These are phyloP conservation scores for Pseudonaja textilis DNA, from an alignment of 2,113 vertebrate species.

Conservation along the genomic window DNA sequence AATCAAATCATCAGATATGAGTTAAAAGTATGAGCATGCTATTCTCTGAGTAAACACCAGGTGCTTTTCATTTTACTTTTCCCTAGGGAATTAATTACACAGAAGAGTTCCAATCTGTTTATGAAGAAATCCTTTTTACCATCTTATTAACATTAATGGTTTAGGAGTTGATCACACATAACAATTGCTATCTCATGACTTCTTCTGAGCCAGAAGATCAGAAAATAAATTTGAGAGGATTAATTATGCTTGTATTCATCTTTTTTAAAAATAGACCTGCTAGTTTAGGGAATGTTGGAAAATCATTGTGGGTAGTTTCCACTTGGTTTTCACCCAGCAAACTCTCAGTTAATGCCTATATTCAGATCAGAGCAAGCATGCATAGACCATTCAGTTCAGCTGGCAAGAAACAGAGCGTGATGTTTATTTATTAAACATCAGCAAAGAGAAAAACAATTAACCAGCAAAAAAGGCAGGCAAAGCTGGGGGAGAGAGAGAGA, in stretches of 20 bases:
- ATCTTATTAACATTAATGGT: not conserved
- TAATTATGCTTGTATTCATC: not conserved
- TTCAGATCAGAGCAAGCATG: not conserved
- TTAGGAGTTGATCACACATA: slow-evolving; percentile 2
- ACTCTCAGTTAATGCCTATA: not conserved
- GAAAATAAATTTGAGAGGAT: not conserved
- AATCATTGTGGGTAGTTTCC: not conserved
- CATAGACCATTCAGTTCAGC: not conserved
- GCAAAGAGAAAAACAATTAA: not conserved
- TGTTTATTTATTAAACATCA: not conserved
- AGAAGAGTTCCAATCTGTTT: not conserved
- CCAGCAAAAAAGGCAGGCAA: not conserved
- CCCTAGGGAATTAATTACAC: not conserved
- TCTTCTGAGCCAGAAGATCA: not conserved
- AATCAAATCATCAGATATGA: not conserved
- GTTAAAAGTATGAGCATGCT: not conserved
- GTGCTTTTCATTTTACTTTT: slow-evolving; percentile 21
- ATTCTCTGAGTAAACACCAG: not conserved
- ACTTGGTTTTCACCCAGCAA: not conserved
- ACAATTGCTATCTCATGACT: not conserved
- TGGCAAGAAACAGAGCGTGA: not conserved
- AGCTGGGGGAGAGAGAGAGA: not conserved
- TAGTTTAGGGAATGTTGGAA: not conserved
- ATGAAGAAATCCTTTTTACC: not conserved
- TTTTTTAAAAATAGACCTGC: not conserved